These are phyloP conservation scores for Drosophila auraria DNA, from an alignment of 1,140 invertebrate species.

Conservation along the genomic window DNA sequence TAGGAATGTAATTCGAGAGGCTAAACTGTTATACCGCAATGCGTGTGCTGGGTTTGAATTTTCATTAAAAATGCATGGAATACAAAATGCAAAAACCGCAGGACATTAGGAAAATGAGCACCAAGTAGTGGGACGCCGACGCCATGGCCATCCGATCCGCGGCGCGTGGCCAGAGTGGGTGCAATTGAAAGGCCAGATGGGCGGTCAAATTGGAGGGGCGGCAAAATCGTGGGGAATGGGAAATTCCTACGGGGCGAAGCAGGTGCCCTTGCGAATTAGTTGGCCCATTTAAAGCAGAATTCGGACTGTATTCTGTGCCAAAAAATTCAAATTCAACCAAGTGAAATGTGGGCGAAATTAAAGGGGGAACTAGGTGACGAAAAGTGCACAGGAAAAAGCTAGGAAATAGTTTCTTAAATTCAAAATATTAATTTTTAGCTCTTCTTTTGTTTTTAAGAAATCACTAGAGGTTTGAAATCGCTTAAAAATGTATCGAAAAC, in stretches of 20 bases:
- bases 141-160: background rate
- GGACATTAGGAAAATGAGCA: constrained; percentile 19
- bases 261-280: constrained; percentile 46
- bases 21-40: constrained; percentile 53
- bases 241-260: background rate
- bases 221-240: background rate
- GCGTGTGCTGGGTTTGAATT: constrained; percentile 18
- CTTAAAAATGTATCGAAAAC: too few species aligned
- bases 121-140: background rate
- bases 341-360: constrained; percentile 20
- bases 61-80: constrained; percentile 45
- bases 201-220: constrained; percentile 1
- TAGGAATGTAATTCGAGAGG: constrained; percentile 36
- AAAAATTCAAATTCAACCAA: constrained; percentile 26
- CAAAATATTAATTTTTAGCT: background rate
- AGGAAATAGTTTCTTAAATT: background rate
- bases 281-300: constrained; percentile 38
- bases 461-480: too few species aligned
- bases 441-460: too few species aligned
- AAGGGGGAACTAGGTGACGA: background rate
- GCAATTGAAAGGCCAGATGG: constrained; percentile 15
- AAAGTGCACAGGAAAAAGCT: background rate
- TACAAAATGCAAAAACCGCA: constrained; percentile 30
- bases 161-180: constrained; percentile 3
- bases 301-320: constrained; percentile 28